Percentiles rank a stretch among this genome's conserved stretches.
These are phyloP conservation scores for Lemur catta DNA, from an alignment of 2,797 vertebrate species.

Conservation along the genomic window DNA sequence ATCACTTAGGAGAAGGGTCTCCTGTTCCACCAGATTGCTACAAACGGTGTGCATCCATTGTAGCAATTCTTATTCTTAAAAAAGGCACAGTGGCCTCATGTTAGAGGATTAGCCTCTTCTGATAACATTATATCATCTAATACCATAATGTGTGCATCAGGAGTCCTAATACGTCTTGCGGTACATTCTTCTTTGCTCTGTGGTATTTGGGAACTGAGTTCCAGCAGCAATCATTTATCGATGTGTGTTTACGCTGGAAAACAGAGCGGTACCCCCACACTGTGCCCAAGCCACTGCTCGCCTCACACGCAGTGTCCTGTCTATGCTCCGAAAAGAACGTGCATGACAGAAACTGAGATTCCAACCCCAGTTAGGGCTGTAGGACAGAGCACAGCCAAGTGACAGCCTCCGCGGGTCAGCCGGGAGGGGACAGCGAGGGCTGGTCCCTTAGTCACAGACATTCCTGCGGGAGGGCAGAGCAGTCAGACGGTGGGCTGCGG, in stretches of 20 bases:
- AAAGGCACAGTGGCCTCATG: not conserved
- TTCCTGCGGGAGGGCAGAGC: conserved; percentile 56
- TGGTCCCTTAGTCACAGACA: conserved; percentile 68
- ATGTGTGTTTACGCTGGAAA: conserved; percentile 68
- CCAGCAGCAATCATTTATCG: conserved; percentile 58
- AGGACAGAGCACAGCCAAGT: conserved; percentile 11
- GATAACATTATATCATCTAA: conserved; percentile 45
- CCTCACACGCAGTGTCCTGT: conserved; percentile 37
- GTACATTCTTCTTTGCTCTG: conserved; percentile 49
- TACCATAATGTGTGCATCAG: conserved; percentile 21
- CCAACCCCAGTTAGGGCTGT: conserved; percentile 50
- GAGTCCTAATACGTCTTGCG: conserved; percentile 41
- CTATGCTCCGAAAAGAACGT: conserved; percentile 54
- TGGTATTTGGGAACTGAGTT: conserved; percentile 20
- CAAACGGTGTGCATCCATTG: too few species aligned
- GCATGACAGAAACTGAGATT: conserved; percentile 51
- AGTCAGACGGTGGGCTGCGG: conserved; percentile 69
- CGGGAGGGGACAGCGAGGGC: conserved; percentile 16
- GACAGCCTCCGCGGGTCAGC: conserved; percentile 45
- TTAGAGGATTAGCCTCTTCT: conserved; percentile 3
- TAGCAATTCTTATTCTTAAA: not conserved
- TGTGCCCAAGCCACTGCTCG: conserved; percentile 48
- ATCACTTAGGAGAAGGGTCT: too few species aligned
- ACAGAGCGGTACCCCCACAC: conserved; percentile 68
- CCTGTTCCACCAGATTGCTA: too few species aligned